Base-by-base conservation (phyloP, 2,797 vertebrate genomes). In the Aeoliscus strigatus region DNA sequence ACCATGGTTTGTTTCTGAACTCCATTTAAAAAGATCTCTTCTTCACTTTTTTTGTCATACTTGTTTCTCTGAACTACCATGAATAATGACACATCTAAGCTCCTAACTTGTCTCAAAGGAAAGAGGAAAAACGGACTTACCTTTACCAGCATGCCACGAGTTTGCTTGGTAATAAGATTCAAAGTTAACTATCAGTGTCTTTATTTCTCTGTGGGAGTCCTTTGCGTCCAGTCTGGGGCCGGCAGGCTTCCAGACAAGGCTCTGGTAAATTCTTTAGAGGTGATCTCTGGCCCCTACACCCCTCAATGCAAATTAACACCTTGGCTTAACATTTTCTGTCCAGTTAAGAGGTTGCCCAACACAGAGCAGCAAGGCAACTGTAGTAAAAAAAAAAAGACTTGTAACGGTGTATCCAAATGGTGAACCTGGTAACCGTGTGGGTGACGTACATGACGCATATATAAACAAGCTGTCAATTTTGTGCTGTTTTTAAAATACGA, bases 211-310 rank as follows among this genome's bases (percentile, higher is more conserved):
- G 11, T 23, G 1, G 2, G 36, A 0, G 34, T 21, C 18, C 21
- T 45, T 27, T 38, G 26, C n/a, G 39, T 15, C 28, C 4, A 35
- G 31, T 23, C 38, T 34, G 37, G 3, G 9, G n/a, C 29, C 21
- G 9, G 31, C 14, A 32, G 51, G 25, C 39, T 26, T 29, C 34
- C 47, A 65, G 67, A 68, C 73, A 66, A 27, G 48, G n/a, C 59
- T 66, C 39, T 79, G 72, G 46, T 46, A 85, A 70, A 87, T 84
- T 86, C 79, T 81, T 85, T 6, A 6, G 36, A 3, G 1, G 23
- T 71, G 76, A 83, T 80, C 80, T 17, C 61, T 66, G 70, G 33
- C 12, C 73, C 40, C 57, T 11, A 32, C 8, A 9, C 44, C 59
- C 41, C 60, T 29, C 38, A 49, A 29, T 62, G 70, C 55, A 71